Evolutionary conservation across 2,888 invertebrate genomes (phyloP), one percentile per base, ranked within the genome.

Genomic region (Eumacrocentrus americanus): DNA sequence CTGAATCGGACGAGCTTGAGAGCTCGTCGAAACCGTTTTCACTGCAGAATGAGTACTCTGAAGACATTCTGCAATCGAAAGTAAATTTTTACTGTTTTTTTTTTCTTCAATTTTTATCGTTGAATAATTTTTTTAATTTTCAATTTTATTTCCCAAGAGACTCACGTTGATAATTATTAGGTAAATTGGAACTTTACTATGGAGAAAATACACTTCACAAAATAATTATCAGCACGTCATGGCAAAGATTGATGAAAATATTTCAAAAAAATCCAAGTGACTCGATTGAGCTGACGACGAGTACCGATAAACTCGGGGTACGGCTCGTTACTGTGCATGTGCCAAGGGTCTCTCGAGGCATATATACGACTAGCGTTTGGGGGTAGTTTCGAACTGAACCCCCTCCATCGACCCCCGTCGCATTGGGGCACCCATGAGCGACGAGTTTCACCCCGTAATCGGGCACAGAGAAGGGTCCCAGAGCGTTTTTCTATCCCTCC

Each of bases 1-100:
- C 92, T 0, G 91, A 92, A 74, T 92, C 92, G 58, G 88, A 89
- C 65, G 91, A 91, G 76, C 79, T 80, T 12, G 80, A 80, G n/a
- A 80, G 70, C 61, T 80, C 80, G 66, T 81, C 80, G 65, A 81
- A 81, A 23, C 77, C 79, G 22, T 78, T 78, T 64, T 81, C 80
- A 67, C 80, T 80, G 70, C 80, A 78, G 70, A 78, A 80, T 23
- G 78, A 79, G 58, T 80, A 80, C 62, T 80, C 80, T 46, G 80
- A 80, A 37, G 80, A 78, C 80, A 80, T 80, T 64, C 56, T 64
- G 29, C 29, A 29, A 29, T 29, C 20, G 1, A 6, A 47, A n/a
- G 12, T 23, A 2, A 38, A 38, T 25, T 50, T 18, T 50, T 14
- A 18, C 16, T 18, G 9, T 50, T 50, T 16, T 34, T 20, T 38